Conservation (phyloP, 2,797 vertebrate species). For the Lateolabrax maculatus region DNA sequence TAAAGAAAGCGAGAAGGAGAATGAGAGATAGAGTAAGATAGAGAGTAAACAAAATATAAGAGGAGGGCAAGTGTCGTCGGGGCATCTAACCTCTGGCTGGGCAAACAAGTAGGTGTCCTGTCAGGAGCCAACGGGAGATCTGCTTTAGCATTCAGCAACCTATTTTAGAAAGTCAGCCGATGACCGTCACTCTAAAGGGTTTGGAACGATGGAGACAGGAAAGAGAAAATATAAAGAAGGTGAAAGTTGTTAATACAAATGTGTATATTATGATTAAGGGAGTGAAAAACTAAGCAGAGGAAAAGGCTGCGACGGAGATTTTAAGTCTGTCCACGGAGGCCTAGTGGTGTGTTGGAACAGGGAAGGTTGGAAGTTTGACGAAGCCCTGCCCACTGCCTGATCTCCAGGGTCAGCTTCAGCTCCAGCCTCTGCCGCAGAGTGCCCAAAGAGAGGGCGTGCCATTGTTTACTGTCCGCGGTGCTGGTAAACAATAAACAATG, state of each 20-base stretch:
- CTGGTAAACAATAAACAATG: slow-evolving; percentile 88
- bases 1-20: slow-evolving; percentile 38
- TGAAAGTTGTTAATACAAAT: neutral
- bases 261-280: neutral
- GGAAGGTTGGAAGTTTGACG: slow-evolving; percentile 45
- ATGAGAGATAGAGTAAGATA: slow-evolving; percentile 12
- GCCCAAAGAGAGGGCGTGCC: slow-evolving; percentile 80
- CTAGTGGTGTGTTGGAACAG: slow-evolving; percentile 26
- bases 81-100: slow-evolving; percentile 66
- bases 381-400: slow-evolving; percentile 55
- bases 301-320: slow-evolving; percentile 45
- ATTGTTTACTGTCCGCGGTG: slow-evolving; percentile 83
- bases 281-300: slow-evolving; percentile 20
- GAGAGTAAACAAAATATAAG: slow-evolving; percentile 61
- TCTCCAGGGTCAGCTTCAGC: slow-evolving; percentile 64
- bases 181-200: slow-evolving; percentile 57
- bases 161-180: slow-evolving; percentile 62
- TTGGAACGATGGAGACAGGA: slow-evolving; percentile 13
- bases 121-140: slow-evolving; percentile 38
- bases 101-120: slow-evolving; percentile 61
- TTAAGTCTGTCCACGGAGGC: slow-evolving; percentile 64
- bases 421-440: slow-evolving; percentile 64
- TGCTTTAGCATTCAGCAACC: slow-evolving; percentile 45
- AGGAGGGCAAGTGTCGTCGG: slow-evolving; percentile 60
- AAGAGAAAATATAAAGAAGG: slow-evolving; percentile 11